Percentiles rank a stretch among this genome's conserved stretches.
Conservation (phyloP, 92 coral and sea anemone species). For the Virgularia gustaviana region DNA sequence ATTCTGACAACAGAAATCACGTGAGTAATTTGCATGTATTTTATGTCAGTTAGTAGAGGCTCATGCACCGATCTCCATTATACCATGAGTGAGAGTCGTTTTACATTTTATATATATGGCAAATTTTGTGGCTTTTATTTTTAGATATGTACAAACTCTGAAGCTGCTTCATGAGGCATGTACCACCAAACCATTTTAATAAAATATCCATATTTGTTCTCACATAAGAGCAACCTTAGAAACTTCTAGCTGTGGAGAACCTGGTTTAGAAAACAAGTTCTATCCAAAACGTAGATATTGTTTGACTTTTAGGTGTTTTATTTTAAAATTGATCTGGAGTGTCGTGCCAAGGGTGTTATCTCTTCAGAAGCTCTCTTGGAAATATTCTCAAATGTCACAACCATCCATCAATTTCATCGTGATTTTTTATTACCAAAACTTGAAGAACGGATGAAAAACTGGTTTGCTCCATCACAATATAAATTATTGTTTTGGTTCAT, state of each 20-base stretch:
- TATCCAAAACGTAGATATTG: not conserved
- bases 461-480: constrained; percentile 47
- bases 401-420: constrained; percentile 80
- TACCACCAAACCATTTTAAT: too few relatives aligned
- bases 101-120: not conserved
- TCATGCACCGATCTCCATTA: too few relatives aligned
- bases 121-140: constrained; percentile 4
- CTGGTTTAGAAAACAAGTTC: too few relatives aligned
- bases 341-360: constrained; percentile 68
- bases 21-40: too few relatives aligned
- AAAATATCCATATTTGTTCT: too few relatives aligned
- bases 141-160: constrained; percentile 75
- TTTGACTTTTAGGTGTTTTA: constrained; percentile 66
- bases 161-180: constrained; percentile 80
- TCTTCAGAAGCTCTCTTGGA: constrained; percentile 71
- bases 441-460: constrained; percentile 89
- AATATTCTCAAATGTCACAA: constrained; percentile 77
- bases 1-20: constrained; percentile 93
- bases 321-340: constrained; percentile 62
- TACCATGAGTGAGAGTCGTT: not conserved
- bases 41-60: too few relatives aligned
- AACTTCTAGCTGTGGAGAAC: not conserved
- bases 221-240: too few relatives aligned
- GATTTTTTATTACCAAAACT: constrained; percentile 88
- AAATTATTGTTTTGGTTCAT: not conserved